These are phyloP conservation scores for Peromyscus leucopus DNA, from an alignment of 2,113 vertebrate genomes.

Conservation along the genomic window DNA sequence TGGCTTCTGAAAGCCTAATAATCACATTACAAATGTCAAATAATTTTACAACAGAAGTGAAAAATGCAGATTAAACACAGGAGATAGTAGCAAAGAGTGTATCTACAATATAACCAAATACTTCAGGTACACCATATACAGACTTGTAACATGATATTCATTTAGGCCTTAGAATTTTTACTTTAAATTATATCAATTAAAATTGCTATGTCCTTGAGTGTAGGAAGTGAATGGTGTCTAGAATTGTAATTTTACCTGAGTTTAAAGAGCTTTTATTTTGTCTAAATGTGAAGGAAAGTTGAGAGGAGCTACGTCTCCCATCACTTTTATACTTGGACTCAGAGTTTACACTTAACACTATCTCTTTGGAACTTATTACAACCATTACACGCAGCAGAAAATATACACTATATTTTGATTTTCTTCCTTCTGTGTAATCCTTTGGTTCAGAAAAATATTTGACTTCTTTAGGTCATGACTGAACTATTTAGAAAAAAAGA, in stretches of 20 bases:
- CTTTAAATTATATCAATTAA: background rate
- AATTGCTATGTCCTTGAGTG: background rate
- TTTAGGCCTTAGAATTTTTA: background rate
- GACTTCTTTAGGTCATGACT: background rate
- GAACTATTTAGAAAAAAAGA: conserved; percentile 24
- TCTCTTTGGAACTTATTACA: background rate
- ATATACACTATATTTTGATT: background rate
- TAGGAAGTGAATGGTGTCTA: background rate
- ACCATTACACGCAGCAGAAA: background rate
- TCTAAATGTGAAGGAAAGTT: background rate
- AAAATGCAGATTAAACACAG: background rate
- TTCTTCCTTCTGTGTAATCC: background rate
- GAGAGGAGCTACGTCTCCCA: background rate
- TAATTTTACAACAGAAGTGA: conserved; percentile 26
- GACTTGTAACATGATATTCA: background rate
- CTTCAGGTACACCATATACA: background rate
- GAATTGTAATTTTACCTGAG: conserved; percentile 11
- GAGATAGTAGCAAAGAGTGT: background rate
- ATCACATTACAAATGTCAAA: background rate
- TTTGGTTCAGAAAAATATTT: conserved; percentile 31
- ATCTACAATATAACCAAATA: background rate
- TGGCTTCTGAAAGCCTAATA: background rate
- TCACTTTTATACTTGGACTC: background rate
- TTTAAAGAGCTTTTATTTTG: background rate
- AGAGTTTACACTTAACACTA: background rate